Base-by-base conservation (phyloP, 2,888 invertebrate genomes). In the Tuta absoluta region DNA sequence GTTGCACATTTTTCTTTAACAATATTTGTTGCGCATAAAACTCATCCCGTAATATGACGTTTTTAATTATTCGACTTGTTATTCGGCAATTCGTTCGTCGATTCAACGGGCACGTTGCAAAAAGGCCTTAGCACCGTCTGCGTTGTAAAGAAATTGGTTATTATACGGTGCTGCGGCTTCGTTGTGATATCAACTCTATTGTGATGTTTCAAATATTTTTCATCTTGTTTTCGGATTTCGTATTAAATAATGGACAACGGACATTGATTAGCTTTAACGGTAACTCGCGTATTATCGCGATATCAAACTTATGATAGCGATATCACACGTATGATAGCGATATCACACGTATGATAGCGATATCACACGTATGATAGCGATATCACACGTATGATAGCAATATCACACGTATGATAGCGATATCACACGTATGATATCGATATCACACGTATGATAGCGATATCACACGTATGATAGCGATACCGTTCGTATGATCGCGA, bases 161-260 rank as follows among this genome's bases (percentile, higher is more conserved):
- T 53, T 64, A 56, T 51, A 57, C 72, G 76, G 73, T 75, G 77
- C 78, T 73, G 67, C 67, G 77, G 76, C 72, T 74, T 76, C 77
- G 77, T 75, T 79, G 81, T 76, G 81, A 76, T 82, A 78, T 33
- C 76, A 72, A 77, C 78, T 79, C 79, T 80, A 80, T 79, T 86
- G 87, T 87, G 87, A 87, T 84, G 84, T 84, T 84, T 79, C 75
- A 77, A 78, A 72, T 73, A 72, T 75, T 77, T 33, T 81, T 78
- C 77, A 72, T 69, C 71, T 76, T 77, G 72, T 78, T 83, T 82
- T 79, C 75, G 73, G 73, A 74, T 76, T 76, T 76, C 72, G 71
- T 75, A 71, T 72, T 67, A 74, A 76, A 69, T 65, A 73, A 73
- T 72, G 74, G 77, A 80, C 78, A 71, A 79, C 72, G 79, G 80